These are phyloP conservation scores for Pangasius sanitwongsei DNA, from an alignment of 2,797 vertebrate genomes.

Conservation along the genomic window DNA sequence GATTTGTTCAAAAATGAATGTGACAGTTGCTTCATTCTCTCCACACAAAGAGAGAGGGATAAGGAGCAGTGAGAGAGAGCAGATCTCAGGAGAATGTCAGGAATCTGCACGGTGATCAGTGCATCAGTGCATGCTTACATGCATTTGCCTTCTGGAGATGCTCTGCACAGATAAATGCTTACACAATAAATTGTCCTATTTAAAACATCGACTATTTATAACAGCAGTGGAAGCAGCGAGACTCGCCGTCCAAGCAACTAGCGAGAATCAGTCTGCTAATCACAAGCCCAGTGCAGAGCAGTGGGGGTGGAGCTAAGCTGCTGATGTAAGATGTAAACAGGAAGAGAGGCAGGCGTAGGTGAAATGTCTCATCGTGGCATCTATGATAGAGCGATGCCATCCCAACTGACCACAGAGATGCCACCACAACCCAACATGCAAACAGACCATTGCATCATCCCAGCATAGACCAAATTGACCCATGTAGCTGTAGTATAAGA, in stretches of 20 bases:
- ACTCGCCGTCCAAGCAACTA: not conserved
- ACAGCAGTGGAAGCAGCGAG: conserved; percentile 48
- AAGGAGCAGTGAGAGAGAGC: conserved; percentile 54
- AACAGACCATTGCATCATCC: not conserved
- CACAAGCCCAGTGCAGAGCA: not conserved
- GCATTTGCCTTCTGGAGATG: conserved; percentile 74
- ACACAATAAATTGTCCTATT: conserved; percentile 78
- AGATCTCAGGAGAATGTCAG: conserved; percentile 66
- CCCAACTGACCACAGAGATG: not conserved
- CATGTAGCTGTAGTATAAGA: not conserved
- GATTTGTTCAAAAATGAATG: not conserved
- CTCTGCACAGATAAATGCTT: conserved; percentile 75
- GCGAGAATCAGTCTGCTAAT: not conserved
- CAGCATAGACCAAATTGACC: not conserved
- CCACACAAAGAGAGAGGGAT: not conserved
- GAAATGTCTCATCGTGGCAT: conserved; percentile 9
- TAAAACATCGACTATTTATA: conserved; percentile 74
- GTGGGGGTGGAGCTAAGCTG: conserved; percentile 47
- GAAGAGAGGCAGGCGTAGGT: conserved; percentile 2
- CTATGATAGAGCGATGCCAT: not conserved
- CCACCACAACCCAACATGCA: not conserved
- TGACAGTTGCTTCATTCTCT: not conserved
- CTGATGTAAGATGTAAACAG: conserved; percentile 59
- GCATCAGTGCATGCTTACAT: conserved; percentile 75
- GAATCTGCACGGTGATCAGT: conserved; percentile 71